Conservation (phyloP, 2,797 vertebrate species). For the Lacerta bilineata region DNA sequence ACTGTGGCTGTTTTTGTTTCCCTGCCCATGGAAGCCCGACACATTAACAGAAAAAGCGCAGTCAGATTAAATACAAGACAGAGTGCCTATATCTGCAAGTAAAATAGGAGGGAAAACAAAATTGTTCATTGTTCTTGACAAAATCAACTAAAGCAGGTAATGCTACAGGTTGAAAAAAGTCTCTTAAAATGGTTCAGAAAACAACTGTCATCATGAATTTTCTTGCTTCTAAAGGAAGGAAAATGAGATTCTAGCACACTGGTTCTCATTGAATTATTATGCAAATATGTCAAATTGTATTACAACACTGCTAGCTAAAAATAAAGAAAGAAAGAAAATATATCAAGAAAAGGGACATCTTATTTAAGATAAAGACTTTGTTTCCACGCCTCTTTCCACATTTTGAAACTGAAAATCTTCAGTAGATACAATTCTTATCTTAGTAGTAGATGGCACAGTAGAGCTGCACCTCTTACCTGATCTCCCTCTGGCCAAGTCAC, state of each 20-base stretch:
- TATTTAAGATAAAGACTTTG: constrained; percentile 10
- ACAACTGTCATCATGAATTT: neutral
- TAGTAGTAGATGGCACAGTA: neutral
- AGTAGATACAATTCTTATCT: constrained; percentile 8
- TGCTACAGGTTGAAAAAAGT: constrained; percentile 30
- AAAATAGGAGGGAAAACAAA: constrained; percentile 28
- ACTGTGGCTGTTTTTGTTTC: too few species aligned
- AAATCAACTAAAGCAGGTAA: constrained; percentile 34
- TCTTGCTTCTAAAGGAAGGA: constrained; percentile 13
- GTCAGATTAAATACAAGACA: constrained; percentile 37
- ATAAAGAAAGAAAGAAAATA: neutral
- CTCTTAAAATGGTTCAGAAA: constrained; percentile 21
- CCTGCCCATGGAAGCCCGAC: too few species aligned
- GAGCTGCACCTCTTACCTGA: too few species aligned
- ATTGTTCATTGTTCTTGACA: constrained; percentile 32
- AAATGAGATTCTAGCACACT: constrained; percentile 44
- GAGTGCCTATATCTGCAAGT: constrained; percentile 36
- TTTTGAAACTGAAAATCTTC: constrained; percentile 23
- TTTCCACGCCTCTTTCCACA: constrained; percentile 17
- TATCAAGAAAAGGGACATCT: constrained; percentile 40
- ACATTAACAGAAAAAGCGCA: constrained; percentile 43
- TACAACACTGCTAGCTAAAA: constrained; percentile 57
- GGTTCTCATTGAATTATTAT: constrained; percentile 26
- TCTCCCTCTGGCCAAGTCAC: too few species aligned
- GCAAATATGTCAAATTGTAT: constrained; percentile 46